Evolutionary conservation across 2,797 vertebrate genomes (phyloP).

Genomic region (Cephalopachus bancanus): DNA sequence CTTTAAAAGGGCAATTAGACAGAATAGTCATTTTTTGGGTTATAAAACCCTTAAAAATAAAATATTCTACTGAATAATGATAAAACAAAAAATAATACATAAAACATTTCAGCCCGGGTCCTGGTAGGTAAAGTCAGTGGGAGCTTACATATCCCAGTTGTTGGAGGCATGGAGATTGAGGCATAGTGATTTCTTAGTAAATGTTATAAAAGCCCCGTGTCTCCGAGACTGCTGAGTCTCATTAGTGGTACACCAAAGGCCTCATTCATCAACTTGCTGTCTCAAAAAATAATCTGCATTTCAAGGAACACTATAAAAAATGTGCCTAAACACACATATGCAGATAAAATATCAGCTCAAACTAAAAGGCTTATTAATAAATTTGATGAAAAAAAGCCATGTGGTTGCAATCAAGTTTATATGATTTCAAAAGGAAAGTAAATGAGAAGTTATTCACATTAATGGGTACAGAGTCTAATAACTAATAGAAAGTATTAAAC

Average conservation of each 20-base stretch:
- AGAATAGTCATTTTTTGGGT: background rate
- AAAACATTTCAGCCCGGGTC: background rate
- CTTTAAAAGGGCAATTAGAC: background rate
- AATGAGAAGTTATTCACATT: background rate
- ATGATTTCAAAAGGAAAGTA: constrained; percentile 35
- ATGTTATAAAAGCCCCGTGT: constrained; percentile 30
- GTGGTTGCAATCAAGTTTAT: background rate
- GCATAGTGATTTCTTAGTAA: constrained; percentile 48
- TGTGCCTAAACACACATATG: background rate
- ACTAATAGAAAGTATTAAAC: constrained; percentile 45
- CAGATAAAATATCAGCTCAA: background rate
- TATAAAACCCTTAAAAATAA: constrained; percentile 59
- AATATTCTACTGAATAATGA: constrained; percentile 40
- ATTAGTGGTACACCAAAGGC: constrained; percentile 13
- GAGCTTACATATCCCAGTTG: background rate
- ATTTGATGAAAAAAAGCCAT: constrained; percentile 34
- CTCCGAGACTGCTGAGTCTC: background rate
- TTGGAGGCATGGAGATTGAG: background rate
- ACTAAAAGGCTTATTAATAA: background rate
- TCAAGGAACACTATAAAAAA: background rate
- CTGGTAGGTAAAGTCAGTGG: constrained; percentile 6
- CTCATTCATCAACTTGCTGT: constrained; percentile 44
- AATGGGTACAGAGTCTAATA: constrained; percentile 29
- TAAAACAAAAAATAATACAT: constrained; percentile 59
- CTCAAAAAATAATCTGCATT: constrained; percentile 43